A percentile compares a stretch with the other conserved stretches of the same genome.
Conservation (phyloP, 2,113 vertebrate species). For the Colistium nudipinnis region DNA sequence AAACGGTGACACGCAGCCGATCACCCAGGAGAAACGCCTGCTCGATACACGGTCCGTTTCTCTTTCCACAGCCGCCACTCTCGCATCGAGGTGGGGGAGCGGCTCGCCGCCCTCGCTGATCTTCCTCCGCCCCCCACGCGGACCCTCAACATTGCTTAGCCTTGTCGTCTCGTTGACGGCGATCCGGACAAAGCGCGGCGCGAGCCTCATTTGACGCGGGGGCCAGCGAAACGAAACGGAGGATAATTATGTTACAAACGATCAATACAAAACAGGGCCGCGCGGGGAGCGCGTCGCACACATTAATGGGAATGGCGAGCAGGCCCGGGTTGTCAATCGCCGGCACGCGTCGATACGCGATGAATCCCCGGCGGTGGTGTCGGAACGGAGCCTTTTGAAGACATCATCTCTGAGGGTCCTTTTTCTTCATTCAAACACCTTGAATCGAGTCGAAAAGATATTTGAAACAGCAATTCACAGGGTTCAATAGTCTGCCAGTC, state of each 20-base stretch:
- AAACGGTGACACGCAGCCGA: slow-evolving; percentile 26
- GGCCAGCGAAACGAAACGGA: not conserved
- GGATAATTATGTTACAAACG: not conserved
- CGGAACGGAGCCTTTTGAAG: too few species aligned
- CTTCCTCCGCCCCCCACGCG: not conserved
- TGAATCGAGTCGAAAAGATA: too few species aligned
- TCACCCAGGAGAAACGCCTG: slow-evolving; percentile 42
- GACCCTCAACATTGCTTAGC: not conserved
- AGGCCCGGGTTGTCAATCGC: too few species aligned
- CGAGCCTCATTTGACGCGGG: not conserved
- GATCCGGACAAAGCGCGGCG: not conserved
- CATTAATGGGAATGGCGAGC: not conserved
- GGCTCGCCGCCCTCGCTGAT: not conserved
- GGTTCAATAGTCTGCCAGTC: too few species aligned
- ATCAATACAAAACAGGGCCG: not conserved
- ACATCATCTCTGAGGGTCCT: too few species aligned
- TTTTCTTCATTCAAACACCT: too few species aligned
- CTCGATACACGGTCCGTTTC: slow-evolving; percentile 34
- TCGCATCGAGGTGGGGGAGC: not conserved
- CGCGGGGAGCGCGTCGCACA: not conserved
- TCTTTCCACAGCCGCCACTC: slow-evolving; percentile 36
- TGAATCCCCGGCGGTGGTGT: too few species aligned
- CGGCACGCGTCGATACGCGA: too few species aligned
- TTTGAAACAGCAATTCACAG: too few species aligned
- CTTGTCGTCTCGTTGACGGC: not conserved